A percentile compares a stretch with the other conserved stretches of the same genome.
These are phyloP conservation scores for Drosophila picticornis DNA, from an alignment of 2,888 invertebrate species.

Conservation along the genomic window DNA sequence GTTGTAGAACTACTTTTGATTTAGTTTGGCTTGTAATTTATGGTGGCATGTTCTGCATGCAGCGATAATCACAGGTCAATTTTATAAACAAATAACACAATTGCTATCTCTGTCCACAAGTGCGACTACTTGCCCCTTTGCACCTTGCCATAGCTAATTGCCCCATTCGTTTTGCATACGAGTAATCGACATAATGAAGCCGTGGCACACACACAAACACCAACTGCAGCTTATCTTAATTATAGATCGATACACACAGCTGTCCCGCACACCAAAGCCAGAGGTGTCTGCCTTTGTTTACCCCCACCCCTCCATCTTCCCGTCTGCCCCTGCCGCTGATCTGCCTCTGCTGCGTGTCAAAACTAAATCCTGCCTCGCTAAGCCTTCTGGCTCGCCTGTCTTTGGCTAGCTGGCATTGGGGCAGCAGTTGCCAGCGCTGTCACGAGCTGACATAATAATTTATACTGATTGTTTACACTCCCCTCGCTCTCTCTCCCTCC, in stretches of 20 bases:
- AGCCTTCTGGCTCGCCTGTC: constrained; percentile 28
- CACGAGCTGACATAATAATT: constrained; percentile 76
- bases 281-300: constrained; percentile 32
- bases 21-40: constrained; percentile 58
- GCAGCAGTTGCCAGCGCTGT: constrained; percentile 41
- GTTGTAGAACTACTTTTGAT: constrained; percentile 6
- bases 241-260: constrained; percentile 75
- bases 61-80: constrained; percentile 77
- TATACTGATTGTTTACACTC: constrained; percentile 57
- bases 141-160: background rate
- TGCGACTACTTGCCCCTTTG: constrained; percentile 20
- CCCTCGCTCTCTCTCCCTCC: constrained; percentile 11
- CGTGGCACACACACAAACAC: constrained; percentile 39
- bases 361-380: constrained; percentile 67
- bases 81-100: constrained; percentile 78
- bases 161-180: constrained; percentile 3
- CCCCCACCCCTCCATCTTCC: background rate
- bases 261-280: constrained; percentile 15
- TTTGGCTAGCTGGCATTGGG: constrained; percentile 19
- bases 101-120: constrained; percentile 64
- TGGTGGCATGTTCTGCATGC: constrained; percentile 60
- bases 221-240: constrained; percentile 74
- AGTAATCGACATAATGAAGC: constrained; percentile 59
- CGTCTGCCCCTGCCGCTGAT: background rate
- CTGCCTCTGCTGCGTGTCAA: constrained; percentile 61